phyloP scores from a whole-genome alignment of 1,140 invertebrate species.

The Babylonia areolata region DNA sequence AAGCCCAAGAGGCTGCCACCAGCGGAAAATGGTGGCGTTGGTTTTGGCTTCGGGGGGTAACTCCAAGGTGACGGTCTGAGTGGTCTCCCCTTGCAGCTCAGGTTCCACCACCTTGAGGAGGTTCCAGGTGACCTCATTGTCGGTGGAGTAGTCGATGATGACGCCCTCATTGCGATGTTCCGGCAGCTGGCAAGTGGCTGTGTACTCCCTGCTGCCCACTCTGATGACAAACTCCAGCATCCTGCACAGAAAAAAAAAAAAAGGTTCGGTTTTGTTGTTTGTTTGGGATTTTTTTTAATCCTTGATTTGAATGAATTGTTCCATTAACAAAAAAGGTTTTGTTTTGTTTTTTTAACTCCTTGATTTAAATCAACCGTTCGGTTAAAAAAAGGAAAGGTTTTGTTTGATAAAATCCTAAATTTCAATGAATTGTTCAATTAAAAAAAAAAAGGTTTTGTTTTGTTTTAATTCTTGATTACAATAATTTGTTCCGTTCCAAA shows the following conservation, averaged over 20 bases:
- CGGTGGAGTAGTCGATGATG: slow-evolving; percentile 72
- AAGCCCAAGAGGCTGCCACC: slow-evolving; percentile 75
- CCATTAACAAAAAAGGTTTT: too few relatives aligned
- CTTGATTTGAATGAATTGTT: neutral
- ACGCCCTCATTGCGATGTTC: slow-evolving; percentile 67
- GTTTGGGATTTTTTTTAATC: neutral
- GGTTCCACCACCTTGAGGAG: slow-evolving; percentile 72
- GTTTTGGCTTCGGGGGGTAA: slow-evolving; percentile 74
- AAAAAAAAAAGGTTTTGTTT: too few relatives aligned
- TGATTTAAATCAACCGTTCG: too few relatives aligned
- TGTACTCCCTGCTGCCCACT: slow-evolving; percentile 61
- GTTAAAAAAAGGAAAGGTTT: too few relatives aligned
- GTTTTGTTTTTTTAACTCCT: too few relatives aligned
- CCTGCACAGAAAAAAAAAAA: slow-evolving; percentile 47
- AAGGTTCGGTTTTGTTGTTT: neutral
- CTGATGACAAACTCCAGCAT: slow-evolving; percentile 71
- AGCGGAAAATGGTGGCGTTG: slow-evolving; percentile 73
- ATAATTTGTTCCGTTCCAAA: too few relatives aligned
- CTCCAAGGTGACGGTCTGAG: slow-evolving; percentile 66
- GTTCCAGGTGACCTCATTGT: slow-evolving; percentile 75
- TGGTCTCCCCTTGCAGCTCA: slow-evolving; percentile 60
- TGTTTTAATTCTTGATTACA: too few relatives aligned
- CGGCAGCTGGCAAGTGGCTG: slow-evolving; percentile 57
- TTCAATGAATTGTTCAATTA: too few relatives aligned
- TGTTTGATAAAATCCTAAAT: neutral